These are phyloP conservation scores for Oryzias celebensis DNA, from an alignment of 2,113 vertebrate species.

Conservation along the genomic window DNA sequence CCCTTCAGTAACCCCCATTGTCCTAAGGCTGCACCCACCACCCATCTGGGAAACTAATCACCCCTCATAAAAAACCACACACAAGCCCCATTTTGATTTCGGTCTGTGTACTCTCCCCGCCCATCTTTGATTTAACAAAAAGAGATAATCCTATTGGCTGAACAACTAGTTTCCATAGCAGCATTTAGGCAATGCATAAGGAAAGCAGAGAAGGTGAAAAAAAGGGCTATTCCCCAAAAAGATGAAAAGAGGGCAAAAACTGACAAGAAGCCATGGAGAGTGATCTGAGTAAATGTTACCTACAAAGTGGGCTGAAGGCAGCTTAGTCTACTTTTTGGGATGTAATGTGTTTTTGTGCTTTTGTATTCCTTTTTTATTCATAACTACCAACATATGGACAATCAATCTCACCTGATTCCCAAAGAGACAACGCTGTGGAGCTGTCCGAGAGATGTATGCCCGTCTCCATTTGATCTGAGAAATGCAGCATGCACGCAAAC, in stretches of 20 bases:
- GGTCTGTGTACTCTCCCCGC: conserved; percentile 36
- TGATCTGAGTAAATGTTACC: conserved; percentile 28
- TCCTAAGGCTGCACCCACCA: conserved; percentile 42
- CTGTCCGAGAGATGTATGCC: conserved; percentile 34
- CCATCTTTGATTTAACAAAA: conserved; percentile 41
- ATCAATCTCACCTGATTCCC: conserved; percentile 62
- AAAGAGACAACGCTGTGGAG: conserved; percentile 39
- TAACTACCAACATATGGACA: conserved; percentile 41
- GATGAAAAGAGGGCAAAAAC: conserved; percentile 50
- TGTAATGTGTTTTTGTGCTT: conserved; percentile 55
- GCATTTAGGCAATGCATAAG: conserved; percentile 68
- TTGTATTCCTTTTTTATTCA: conserved; percentile 69
- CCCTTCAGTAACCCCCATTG: conserved; percentile 74
- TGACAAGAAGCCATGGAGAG: conserved; percentile 19
- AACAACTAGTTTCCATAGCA: conserved; percentile 67
- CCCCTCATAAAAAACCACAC: conserved; percentile 52
- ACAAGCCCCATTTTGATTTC: conserved; percentile 75
- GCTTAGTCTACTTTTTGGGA: conserved; percentile 15
- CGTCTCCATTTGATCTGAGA: conserved; percentile 53
- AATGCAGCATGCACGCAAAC: conserved; percentile 43
- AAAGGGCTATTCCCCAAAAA: conserved; percentile 56
- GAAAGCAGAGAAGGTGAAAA: conserved; percentile 44
- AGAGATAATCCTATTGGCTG: conserved; percentile 55
- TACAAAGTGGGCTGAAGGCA: conserved; percentile 32
- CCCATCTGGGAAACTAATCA: conserved; percentile 85